Evolutionary conservation across 2,888 invertebrate species (phyloP).

Genomic region (Leucania comma): DNA sequence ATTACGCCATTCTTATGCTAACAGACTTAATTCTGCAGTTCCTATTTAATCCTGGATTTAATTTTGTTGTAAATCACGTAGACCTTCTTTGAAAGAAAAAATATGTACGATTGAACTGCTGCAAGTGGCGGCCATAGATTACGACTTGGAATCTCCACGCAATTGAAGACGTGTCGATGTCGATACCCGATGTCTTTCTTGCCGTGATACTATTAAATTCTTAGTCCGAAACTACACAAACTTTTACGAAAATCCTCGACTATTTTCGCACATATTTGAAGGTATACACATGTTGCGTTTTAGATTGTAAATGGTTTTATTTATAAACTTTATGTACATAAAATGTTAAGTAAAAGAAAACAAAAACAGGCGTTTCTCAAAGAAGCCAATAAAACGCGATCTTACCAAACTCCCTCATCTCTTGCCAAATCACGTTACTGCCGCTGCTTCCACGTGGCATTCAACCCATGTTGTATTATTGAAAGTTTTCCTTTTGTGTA

Average conservation of each 20-base stretch:
- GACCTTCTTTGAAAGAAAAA: not conserved
- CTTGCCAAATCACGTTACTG: not conserved
- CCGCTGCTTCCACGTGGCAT: not conserved
- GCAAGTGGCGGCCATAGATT: not conserved
- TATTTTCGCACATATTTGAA: not conserved
- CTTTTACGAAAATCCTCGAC: not conserved
- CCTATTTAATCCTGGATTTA: not conserved
- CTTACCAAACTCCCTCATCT: no score
- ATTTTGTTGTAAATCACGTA: constrained; percentile 7
- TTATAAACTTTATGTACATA: no score
- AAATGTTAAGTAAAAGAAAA: not conserved
- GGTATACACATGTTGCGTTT: not conserved
- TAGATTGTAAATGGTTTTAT: not conserved
- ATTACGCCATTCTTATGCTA: not conserved
- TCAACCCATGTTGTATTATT: not conserved
- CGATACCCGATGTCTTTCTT: not conserved
- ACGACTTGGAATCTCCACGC: not conserved
- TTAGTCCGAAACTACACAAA: not conserved
- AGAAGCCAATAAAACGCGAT: not conserved
- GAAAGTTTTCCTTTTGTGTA: no score
- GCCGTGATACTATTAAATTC: not conserved
- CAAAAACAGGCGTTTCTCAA: not conserved
- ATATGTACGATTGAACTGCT: not conserved
- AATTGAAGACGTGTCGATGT: not conserved
- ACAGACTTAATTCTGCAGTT: not conserved